These are phyloP conservation scores for Listronotus oregonensis DNA, from an alignment of 1,140 invertebrate genomes.

Conservation along the genomic window DNA sequence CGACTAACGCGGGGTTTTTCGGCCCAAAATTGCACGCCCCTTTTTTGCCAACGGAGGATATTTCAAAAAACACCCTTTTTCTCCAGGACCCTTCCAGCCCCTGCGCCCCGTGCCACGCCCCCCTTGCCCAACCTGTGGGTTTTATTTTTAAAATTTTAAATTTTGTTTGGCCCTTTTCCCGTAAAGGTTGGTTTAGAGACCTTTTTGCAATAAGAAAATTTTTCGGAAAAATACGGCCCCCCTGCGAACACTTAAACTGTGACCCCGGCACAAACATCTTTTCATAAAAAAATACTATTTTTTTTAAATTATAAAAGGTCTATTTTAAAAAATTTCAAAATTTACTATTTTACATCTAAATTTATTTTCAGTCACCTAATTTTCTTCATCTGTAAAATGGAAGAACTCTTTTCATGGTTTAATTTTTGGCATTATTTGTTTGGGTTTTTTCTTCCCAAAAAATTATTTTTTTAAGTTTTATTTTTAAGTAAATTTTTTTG, in stretches of 20 bases:
- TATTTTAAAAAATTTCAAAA: too few relatives aligned
- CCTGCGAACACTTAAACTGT: not conserved
- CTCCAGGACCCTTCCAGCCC: not conserved
- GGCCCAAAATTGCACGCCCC: conserved; percentile 1
- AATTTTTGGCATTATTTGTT: too few relatives aligned
- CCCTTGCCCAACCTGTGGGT: conserved; percentile 5
- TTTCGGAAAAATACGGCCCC: not conserved
- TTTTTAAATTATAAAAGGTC: too few relatives aligned
- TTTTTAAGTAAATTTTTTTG: too few relatives aligned
- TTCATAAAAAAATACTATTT: too few relatives aligned
- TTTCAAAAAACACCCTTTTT: conserved; percentile 4
- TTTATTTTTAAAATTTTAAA: not conserved
- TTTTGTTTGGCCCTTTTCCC: not conserved
- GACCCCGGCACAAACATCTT: too few relatives aligned
- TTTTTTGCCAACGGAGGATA: conserved; percentile 5
- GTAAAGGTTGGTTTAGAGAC: not conserved
- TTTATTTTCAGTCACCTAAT: too few relatives aligned
- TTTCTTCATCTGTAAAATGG: too few relatives aligned
- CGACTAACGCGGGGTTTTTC: not conserved
- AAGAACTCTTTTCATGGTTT: too few relatives aligned
- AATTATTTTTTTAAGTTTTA: too few relatives aligned
- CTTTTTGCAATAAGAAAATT: conserved; percentile 6
- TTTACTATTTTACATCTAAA: too few relatives aligned
- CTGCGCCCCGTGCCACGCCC: not conserved
- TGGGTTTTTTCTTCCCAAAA: too few relatives aligned